Evolutionary conservation across 1,140 invertebrate genomes (phyloP), one percentile per base, ranked within the genome.

Genomic region (Paraescarpia echinospica): DNA sequence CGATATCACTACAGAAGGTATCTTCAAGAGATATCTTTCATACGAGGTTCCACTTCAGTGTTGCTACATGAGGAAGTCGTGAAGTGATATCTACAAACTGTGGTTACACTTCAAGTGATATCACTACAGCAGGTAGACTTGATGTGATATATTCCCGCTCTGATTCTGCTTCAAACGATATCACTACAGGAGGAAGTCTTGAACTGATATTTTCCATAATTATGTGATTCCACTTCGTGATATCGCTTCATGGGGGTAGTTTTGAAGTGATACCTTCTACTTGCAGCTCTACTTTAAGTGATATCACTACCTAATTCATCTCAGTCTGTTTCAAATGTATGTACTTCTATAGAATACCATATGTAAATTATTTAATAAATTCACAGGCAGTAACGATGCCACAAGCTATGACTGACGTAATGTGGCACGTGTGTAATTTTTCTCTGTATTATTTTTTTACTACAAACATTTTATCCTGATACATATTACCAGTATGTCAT

Each of bases 1-100:
- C 96, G 99, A 94, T 99, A 99, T 95, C 97, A 99, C 94, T 99
- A 99, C 96, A 97, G 99, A 92, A 97, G 99, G 96, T 99, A 99
- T 99, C 99, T 96, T 98, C 99, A 95, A 99, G 99, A 96, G 99
- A 99, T 95, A 99, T 99, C 94, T 99, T 99, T 95, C 99, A 99
- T 95, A 96, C 99, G 18, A 99, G 99, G 99, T 99, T 99, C 96
- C 99, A 99, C 95, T 99, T 99, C 96, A 99, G 94, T 99, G 99
- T 95, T 97, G 99, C 94, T 99, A 99, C 96, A 97, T 99, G 92
- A 97, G 99, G 96, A 99, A 99, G 96, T 99, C 99, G 96, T 98
- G 99, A 95, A 99, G 99, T 96, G 99, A 99, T 95, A 99, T 99
- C 94, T 41, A 41, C 41, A 41, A 77, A 31, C 48, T 51, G 48